These are phyloP conservation scores for Propsilocerus akamusi DNA, from an alignment of 1,140 invertebrate species.

Conservation along the genomic window DNA sequence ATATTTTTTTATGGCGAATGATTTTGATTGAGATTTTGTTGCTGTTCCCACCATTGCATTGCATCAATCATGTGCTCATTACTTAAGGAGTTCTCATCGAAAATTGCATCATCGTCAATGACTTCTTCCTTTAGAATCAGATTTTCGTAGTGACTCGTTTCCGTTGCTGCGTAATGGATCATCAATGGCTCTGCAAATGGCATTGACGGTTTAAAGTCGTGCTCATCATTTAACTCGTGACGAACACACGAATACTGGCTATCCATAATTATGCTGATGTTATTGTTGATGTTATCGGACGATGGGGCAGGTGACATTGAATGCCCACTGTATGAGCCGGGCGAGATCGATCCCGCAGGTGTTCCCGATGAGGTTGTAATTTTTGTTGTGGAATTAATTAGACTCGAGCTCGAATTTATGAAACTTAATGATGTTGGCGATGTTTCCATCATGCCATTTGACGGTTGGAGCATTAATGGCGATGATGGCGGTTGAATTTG, in stretches of 20 bases:
- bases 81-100: conserved; percentile 19
- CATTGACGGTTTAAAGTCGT: conserved; percentile 12
- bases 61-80: conserved; percentile 26
- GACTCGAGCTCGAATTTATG: conserved; percentile 10
- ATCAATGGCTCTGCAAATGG: conserved; percentile 11
- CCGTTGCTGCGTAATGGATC: conserved; percentile 8
- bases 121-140: conserved; percentile 12
- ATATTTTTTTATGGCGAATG: not conserved
- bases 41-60: conserved; percentile 30
- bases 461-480: not conserved
- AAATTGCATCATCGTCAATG: conserved; percentile 15
- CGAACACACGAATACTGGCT: conserved; percentile 5
- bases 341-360: conserved; percentile 16
- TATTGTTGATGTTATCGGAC: conserved; percentile 8
- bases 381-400: conserved; percentile 11
- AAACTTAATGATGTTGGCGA: not conserved
- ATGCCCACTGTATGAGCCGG: conserved; percentile 17
- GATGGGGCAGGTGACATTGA: conserved; percentile 13
- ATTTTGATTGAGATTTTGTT: conserved; percentile 7
- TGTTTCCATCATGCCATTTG: not conserved
- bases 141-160: conserved; percentile 8
- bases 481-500: not conserved
- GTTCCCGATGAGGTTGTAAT: conserved; percentile 10
- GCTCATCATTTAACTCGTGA: conserved; percentile 8
- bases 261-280: not conserved